Evolutionary conservation across 2,888 invertebrate genomes (phyloP), one percentile per base, ranked within the genome.

Genomic region (Bembecia ichneumoniformis): DNA sequence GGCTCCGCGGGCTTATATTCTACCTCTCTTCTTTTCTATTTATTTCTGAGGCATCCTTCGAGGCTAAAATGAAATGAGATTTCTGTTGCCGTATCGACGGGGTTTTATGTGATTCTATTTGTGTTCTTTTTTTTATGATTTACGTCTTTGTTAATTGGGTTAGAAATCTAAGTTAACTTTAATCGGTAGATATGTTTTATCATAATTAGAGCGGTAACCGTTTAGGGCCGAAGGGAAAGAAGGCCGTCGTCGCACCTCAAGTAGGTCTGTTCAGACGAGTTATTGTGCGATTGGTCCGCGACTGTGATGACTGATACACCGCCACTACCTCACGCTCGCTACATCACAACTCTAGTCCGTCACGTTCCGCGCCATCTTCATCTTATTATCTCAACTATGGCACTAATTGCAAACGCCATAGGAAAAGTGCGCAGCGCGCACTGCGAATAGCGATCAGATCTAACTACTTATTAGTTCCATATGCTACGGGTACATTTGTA

Each of bases 231-330:
- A 68, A 66, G 71, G 72, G 70, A 66, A 66, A 65, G 63, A 59
- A 68, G 73, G 68, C 65, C 43, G 51, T 36, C 63, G 55, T 58
- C 61, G 63, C 60, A 69, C 72, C 74, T 63, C 62, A 55, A 68
- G 66, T 66, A 63, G 65, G 69, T 73, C 74, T 74, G 71, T 74
- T 74, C 71, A 72, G 74, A 75, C 73, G 75, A 77, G 80, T 82
- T 81, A 78, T 79, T 82, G 86, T 87, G 86, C 86, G 86, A 86
- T 86, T 80, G 82, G 79, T 84, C 81, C 88, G 90, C 89, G 89
- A 89, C 90, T 90, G 90, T 90, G 90, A 90, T 90, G 89, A 90
- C 90, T 90, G 90, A 90, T 80, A 86, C 69, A 81, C 87, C 86
- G 77, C 82, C 78, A 82, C 86, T 87, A 87, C 87, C 87, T 87